Evolutionary conservation across 2,797 vertebrate species (phyloP).

Genomic region (Syndactyla subalaris): DNA sequence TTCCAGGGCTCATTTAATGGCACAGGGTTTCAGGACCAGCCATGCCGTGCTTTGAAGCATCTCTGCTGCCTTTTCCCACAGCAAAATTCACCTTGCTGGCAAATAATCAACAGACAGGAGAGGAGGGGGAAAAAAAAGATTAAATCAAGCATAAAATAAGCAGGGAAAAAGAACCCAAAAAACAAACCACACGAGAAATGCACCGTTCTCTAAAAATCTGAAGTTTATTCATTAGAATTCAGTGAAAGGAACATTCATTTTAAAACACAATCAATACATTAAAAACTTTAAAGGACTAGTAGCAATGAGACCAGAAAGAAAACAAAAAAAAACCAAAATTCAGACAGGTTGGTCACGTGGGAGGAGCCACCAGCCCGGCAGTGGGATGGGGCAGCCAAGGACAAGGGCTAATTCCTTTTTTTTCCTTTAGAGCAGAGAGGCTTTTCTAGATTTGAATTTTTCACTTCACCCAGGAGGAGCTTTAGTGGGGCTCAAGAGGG

Average conservation of each 20-base stretch:
- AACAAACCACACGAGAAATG: not conserved
- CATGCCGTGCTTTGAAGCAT: not conserved
- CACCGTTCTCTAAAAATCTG: constrained; percentile 58
- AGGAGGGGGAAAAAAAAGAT: not conserved
- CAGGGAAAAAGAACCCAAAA: not conserved
- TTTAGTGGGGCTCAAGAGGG: not conserved
- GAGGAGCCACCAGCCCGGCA: not conserved
- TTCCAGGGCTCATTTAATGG: not conserved
- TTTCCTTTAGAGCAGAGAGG: not conserved
- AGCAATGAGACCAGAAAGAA: constrained; percentile 1
- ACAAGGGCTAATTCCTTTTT: not conserved
- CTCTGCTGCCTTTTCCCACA: not conserved
- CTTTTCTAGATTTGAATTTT: not conserved
- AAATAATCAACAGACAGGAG: not conserved
- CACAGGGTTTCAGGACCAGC: not conserved
- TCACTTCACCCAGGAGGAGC: not conserved
- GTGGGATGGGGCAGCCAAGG: not conserved
- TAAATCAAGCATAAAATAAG: not conserved
- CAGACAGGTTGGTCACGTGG: not conserved
- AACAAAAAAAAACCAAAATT: not conserved
- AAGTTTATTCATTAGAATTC: constrained; percentile 78
- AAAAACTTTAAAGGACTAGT: constrained; percentile 36
- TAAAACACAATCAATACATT: constrained; percentile 70
- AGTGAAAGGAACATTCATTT: constrained; percentile 72
- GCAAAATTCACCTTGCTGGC: not conserved